Evolutionary conservation across 2,113 vertebrate genomes (phyloP).

Genomic region (Pogona vitticeps): DNA sequence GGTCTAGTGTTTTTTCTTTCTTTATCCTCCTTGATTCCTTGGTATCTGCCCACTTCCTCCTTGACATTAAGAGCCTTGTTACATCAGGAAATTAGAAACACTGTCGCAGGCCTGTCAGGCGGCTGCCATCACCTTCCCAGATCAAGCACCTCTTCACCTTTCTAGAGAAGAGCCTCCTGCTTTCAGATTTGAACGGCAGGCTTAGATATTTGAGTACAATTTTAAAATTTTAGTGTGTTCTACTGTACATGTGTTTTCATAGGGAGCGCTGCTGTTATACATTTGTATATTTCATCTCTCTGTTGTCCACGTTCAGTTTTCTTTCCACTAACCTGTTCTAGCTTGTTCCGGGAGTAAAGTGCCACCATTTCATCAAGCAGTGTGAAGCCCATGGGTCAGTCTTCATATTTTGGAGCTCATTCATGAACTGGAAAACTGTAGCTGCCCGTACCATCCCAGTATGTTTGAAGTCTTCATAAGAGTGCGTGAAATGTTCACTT

Average conservation of each 20-base stretch:
- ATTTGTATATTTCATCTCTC: not conserved
- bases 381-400: no score
- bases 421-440: not conserved
- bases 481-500: no score
- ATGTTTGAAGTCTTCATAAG: not conserved
- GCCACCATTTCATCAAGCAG: not conserved
- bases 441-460: not conserved
- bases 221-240: no score
- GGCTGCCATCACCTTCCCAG: conserved; percentile 65
- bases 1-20: conserved; percentile 78
- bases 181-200: conserved; percentile 64
- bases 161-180: conserved; percentile 75
- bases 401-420: not conserved
- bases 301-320: not conserved
- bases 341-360: not conserved
- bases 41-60: conserved; percentile 79
- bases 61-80: conserved; percentile 78
- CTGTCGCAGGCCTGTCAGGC: conserved; percentile 51
- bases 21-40: conserved; percentile 76
- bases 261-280: no score
- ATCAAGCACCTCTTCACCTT: conserved; percentile 80
- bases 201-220: not conserved
- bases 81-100: conserved; percentile 92
- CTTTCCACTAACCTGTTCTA: no score
- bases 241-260: no score